Evolutionary conservation across 2,113 vertebrate species (phyloP), one percentile per base, ranked within the genome.

Genomic region (Xiphophorus couchianus): DNA sequence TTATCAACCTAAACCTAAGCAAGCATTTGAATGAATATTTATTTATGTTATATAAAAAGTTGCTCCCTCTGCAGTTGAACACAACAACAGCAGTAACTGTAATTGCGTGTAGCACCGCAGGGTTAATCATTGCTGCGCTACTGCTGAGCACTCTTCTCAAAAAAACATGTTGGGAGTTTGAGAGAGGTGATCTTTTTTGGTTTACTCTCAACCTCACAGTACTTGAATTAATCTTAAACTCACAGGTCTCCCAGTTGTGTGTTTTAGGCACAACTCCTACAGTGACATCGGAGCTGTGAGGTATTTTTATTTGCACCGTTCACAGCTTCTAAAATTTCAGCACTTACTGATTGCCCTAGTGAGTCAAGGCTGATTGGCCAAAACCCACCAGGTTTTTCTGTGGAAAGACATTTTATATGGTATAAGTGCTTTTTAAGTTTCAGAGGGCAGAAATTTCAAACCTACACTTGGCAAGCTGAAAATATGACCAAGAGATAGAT

Each of bases 301-400:
- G 31, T 44, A 29, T 61, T 71, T 73, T 63, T 48, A 4, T 73
- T 74, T 58, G 25, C 51, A 22, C 17, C 22, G 15, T 54, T 68
- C 15, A 60, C 22, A 76, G 70, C 10, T 4, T 31, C 54, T 27
- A 69, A 78, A 84, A 69, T 48, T 35, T 70, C 30, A 42, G 62
- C 61, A 27, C 31, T 22, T 17, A 60, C 31, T 12, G 51, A 58
- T 58, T 58, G 25, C 51, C 51, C 51, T n/a, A 33, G 11, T 66
- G 19, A 68, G 61, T 82, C 61, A 28, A 37, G 35, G 35, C 35
- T 37, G 35, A 37, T 37, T 37, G 35, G 35, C 35, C 10, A 37
- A 10, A 37, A 11, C 10, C 35, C 35, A 11, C 35, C 44, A 48
- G 14, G 17, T 14, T 74, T 71, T 78, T 74, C 29, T 48, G 62